Evolutionary conservation across 2,113 vertebrate species (phyloP), one percentile per base, ranked within the genome.

Genomic region (Choloepus hoffmanni): DNA sequence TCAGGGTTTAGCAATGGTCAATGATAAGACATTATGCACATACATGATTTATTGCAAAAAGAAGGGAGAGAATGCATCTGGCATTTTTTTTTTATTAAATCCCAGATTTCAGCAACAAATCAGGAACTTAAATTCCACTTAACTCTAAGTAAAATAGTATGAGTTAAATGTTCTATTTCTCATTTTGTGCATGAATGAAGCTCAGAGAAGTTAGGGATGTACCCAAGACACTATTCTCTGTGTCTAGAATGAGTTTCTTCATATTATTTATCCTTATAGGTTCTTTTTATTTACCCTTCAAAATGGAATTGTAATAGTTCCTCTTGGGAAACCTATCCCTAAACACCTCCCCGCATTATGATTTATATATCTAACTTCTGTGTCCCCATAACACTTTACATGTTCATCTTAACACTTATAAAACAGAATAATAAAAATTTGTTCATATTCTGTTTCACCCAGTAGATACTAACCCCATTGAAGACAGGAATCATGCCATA

Each of bases 81-180:
- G 7, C 26, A 89, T 60, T 53, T 82, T 63, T 63, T 72, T 60
- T 23, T 21, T 21, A 90, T 78, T 86, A 19, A 79, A 50, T 92
- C 33, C 13, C 26, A 82, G 23, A 48, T 72, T 85, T 86, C 50
- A 92, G 62, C 23, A 12, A 74, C 45, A 95, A 77, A 45, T 3
- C 9, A 76, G 9, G 18, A 78, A 93, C 1, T 83, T 84, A 48
- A 53, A 50, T 74, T 93, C 16, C 53, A 89, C 2, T 89, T 14
- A 85, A 89, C 93, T 62, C 13, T 86, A 70, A 89, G 9, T 73
- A 79, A 92, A 86, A 85, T 55, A 55, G 2, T 88, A 62, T 43
- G 4, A 88, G n/a, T 40, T 40, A 55, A 30, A 53, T 62, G 2
- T 77, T 77, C 13, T 48, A 13, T 60, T 90, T 94, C 28, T 14